Evolutionary conservation across 1,140 invertebrate species (phyloP), one percentile per base, ranked within the genome.

Genomic region (Drosophila nikananu): DNA sequence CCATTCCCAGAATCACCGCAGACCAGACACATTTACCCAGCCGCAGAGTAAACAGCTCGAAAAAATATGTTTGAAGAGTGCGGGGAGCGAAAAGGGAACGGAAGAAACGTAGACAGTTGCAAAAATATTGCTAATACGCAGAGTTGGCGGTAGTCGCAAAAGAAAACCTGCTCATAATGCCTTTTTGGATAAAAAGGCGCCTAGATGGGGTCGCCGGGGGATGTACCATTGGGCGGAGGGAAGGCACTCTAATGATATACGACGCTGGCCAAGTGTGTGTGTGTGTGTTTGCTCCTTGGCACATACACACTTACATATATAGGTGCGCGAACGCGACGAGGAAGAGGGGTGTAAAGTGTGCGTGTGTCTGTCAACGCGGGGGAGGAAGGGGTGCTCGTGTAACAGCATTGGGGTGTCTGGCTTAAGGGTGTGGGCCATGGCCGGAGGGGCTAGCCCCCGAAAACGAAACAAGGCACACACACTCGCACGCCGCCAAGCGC

Each of bases 41-140:
- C 61, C 72, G 63, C 81, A 86, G 61, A 80, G 66, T 67, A 77
- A 81, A 80, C 66, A 75, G 52, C 67, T 52, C 30, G 44, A 62
- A 68, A 78, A 63, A 67, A 73, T 54, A 30, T 57, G 27, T 42
- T 7, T 49, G 37, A 23, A 9, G 48, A 46, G 37, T 32, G 27
- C 48, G 42, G 15, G 21, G 71, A 30, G 49, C 15, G 17, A 66
- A 68, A 54, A 74, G 44, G 49, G 79, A 58, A 27, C 71, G 61
- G 81, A 82, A 65, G 71, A 66, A 66, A 51, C 63, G 55, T 63
- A 90, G 81, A 84, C 84, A 84, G 77, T 90, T 49, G 66, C 74
- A 79, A 84, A 87, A 84, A 89, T 90, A 90, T 89, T 84, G 77
- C 84, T 89, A 84, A 90, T 90, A 89, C 84, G 78, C 48, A 51